Conservation (phyloP, 2,113 vertebrate genomes). For the Gasterosteus aculeatus region DNA sequence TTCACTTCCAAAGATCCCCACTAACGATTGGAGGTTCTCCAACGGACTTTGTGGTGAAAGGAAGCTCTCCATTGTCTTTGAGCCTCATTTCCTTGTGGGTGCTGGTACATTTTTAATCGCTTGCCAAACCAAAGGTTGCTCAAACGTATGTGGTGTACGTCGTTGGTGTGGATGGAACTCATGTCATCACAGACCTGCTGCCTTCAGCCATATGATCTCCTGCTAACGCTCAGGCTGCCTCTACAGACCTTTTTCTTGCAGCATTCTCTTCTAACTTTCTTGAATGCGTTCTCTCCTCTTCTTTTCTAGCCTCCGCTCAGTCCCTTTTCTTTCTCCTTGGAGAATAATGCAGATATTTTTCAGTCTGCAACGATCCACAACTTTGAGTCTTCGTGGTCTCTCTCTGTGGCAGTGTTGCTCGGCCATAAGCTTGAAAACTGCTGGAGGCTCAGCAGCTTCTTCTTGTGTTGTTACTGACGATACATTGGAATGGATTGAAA, state of each 20-base stretch:
- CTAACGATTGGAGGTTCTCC: not conserved
- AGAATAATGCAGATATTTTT: slow-evolving; percentile 25
- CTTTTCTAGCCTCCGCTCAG: slow-evolving; percentile 17
- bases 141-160: not conserved
- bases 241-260: slow-evolving; percentile 6
- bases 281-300: slow-evolving; percentile 12
- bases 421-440: too few species aligned
- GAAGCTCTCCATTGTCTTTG: not conserved
- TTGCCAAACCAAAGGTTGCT: not conserved
- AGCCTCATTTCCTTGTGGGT: not conserved
- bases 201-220: slow-evolving; percentile 26
- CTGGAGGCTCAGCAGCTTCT: too few species aligned
- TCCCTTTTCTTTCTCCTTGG: slow-evolving; percentile 23
- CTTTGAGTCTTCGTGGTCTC: not conserved
- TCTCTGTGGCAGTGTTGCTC: too few species aligned
- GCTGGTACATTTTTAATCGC: not conserved
- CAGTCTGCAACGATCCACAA: not conserved
- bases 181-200: slow-evolving; percentile 22
- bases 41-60: not conserved
- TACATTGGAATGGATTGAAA: too few species aligned
- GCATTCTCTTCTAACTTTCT: slow-evolving; percentile 9
- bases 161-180: not conserved
- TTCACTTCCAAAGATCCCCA: not conserved
- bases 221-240: slow-evolving; percentile 21
- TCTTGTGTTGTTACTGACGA: too few species aligned